Base-by-base conservation (phyloP, 37 sponge, comb jelly and placozoan species). In the Axinella damicornis region DNA sequence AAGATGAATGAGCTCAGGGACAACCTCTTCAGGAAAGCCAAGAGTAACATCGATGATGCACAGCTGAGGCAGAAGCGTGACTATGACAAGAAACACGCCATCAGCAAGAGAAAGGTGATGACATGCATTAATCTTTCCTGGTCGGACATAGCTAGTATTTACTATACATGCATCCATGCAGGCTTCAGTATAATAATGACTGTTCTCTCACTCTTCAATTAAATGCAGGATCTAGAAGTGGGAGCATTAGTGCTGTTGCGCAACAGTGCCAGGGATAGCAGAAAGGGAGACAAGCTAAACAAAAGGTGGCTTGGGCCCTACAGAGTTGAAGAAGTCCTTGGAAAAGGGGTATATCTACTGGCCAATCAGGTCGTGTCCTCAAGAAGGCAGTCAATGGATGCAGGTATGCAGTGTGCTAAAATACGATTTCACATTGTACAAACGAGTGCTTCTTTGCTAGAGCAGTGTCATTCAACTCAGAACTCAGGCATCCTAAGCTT, bases 221-320 rank as follows among this genome's bases (percentile, higher is more conserved):
- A 4, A 46, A 46, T 21, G 53, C 56, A 52, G 33, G 57, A n/a
- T n/a, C 55, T 75, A 27, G 56, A 52, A 55, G 24, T 22, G 27
- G 76, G 76, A 27, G 54, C 76, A n/a, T 21, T 53, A 24, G 76
- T 75, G 24, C 53, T 75, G 57, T 24, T 31, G 24, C 40, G 55
- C 20, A 55, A 75, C 31, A 31, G 31, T 22, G 12, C 22, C 12
- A n/a, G 76, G 13, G 55, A 75, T 31, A 31, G 55, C 20, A 52
- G 76, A 18, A 53, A 41, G 21, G 76, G 76, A 15, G 76, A 55
- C 32, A 55, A 54, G 25, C 31, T 75, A 57, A 28, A 52, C n/a
- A n/a, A 53, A 28, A n/a, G 56, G 11, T 75, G 76, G 76, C 67
- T 75, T 14, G 76, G 76, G 15, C 76, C 76, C 15, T 75, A 75